These are phyloP conservation scores for Labeo catla DNA, from an alignment of 2,113 vertebrate genomes.

Conservation along the genomic window DNA sequence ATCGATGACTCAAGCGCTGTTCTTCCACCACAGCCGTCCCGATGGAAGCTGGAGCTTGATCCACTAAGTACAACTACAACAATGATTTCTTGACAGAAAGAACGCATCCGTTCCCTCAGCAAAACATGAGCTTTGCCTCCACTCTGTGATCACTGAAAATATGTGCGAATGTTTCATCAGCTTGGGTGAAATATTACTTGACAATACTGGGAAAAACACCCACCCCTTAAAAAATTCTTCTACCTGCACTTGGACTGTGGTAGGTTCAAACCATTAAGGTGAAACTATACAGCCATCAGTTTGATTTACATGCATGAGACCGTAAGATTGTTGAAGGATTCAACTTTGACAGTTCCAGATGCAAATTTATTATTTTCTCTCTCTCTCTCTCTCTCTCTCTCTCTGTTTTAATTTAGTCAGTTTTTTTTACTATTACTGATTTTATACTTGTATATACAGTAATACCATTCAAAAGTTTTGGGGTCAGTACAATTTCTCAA, in stretches of 20 bases:
- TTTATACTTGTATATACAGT: neutral
- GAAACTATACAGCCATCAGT: neutral
- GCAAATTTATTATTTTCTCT: too few species aligned
- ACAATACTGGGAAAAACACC: neutral
- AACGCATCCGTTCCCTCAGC: neutral
- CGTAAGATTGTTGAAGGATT: neutral
- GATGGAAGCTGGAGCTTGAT: conserved; percentile 39
- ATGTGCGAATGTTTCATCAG: conserved; percentile 14
- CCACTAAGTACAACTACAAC: conserved; percentile 15
- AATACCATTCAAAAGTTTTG: too few species aligned
- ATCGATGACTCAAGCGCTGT: conserved; percentile 33
- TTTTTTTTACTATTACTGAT: neutral
- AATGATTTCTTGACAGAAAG: conserved; percentile 32
- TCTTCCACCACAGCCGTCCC: conserved; percentile 20
- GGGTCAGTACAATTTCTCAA: too few species aligned
- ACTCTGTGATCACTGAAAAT: neutral
- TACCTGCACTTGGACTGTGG: neutral
- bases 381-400: neutral
- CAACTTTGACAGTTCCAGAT: neutral
- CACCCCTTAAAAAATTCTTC: neutral
- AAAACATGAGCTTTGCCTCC: conserved; percentile 19
- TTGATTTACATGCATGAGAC: neutral
- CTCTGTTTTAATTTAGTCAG: neutral
- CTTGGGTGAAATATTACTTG: conserved; percentile 4
- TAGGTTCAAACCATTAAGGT: neutral